Evolutionary conservation across 2,888 invertebrate genomes (phyloP).

Genomic region (Nineta flava): DNA sequence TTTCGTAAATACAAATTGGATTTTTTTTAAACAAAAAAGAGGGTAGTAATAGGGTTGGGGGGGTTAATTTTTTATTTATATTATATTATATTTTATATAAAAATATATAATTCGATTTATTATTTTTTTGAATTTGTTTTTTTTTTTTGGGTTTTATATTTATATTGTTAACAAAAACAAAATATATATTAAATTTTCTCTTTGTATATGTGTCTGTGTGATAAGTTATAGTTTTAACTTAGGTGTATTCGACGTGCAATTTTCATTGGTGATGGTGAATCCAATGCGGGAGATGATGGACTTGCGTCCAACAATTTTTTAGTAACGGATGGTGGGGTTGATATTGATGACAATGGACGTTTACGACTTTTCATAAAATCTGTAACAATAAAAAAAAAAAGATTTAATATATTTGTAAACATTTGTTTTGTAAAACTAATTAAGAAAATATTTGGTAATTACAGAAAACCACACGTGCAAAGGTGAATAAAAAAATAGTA

Average conservation of each 20-base stretch:
- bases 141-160: background rate
- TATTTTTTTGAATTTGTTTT: background rate
- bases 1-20: too few relatives aligned
- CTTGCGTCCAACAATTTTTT: background rate
- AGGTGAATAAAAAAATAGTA: too few relatives aligned
- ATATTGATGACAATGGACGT: background rate
- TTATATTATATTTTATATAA: background rate
- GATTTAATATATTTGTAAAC: too few relatives aligned
- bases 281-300: background rate
- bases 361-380: constrained; percentile 5
- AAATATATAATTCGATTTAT: background rate
- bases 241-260: constrained; percentile 1
- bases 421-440: too few relatives aligned
- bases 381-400: background rate
- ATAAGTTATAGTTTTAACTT: constrained; percentile 1
- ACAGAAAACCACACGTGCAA: too few relatives aligned
- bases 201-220: background rate
- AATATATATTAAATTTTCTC: background rate
- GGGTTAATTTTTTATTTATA: background rate
- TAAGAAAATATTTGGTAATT: too few relatives aligned
- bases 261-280: background rate
- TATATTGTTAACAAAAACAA: background rate
- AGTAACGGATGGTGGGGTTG: background rate
- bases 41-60: too few relatives aligned
- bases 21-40: too few relatives aligned